These are phyloP conservation scores for Coracias cyanogaster DNA, from an alignment of 2,797 vertebrate genomes.

Conservation along the genomic window DNA sequence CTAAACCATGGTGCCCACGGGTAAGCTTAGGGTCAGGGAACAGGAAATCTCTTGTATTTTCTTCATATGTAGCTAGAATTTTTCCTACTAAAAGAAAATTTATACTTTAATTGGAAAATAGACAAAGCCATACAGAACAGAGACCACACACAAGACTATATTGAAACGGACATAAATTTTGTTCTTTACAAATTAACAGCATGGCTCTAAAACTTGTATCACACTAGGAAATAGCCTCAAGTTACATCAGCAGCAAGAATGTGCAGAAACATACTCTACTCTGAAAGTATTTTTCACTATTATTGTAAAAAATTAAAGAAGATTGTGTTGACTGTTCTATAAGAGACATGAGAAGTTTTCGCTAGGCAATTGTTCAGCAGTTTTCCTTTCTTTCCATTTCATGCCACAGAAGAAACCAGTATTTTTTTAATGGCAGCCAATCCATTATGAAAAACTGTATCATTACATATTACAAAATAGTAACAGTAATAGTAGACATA, in stretches of 20 bases:
- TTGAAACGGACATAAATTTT: not conserved
- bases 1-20: slow-evolving; percentile 77
- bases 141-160: not conserved
- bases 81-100: slow-evolving; percentile 86
- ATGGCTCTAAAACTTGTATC: not conserved
- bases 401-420: not conserved
- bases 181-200: slow-evolving; percentile 10
- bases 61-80: slow-evolving; percentile 87
- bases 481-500: not conserved
- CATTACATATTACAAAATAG: not conserved
- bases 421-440: not conserved
- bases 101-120: slow-evolving; percentile 58
- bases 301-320: not conserved
- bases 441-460: not conserved
- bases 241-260: not conserved
- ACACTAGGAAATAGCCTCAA: not conserved
- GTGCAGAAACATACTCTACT: not conserved
- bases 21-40: slow-evolving; percentile 86
- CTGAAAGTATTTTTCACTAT: not conserved
- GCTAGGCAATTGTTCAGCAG: not conserved
- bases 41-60: slow-evolving; percentile 91
- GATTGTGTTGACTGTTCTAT: not conserved
- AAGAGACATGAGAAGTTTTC: not conserved
- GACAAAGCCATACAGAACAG: slow-evolving; percentile 6
- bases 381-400: not conserved